These are phyloP conservation scores for Apotomis turbidana DNA, from an alignment of 2,888 invertebrate genomes.

Conservation along the genomic window DNA sequence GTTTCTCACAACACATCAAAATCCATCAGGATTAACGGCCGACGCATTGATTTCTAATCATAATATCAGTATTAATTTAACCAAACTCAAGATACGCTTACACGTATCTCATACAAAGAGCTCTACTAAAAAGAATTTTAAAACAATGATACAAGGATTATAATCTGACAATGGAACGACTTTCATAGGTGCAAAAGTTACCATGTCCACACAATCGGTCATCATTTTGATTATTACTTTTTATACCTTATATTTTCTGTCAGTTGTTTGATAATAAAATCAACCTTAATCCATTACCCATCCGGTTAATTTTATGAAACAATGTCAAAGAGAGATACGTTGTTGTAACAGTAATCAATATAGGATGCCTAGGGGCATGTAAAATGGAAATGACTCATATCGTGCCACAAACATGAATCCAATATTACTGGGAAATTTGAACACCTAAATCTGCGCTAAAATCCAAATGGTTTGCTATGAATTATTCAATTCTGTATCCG, in stretches of 20 bases:
- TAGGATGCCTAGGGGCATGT: conserved; percentile 8
- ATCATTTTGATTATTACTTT: neutral
- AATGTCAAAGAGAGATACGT: neutral
- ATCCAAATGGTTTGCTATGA: conserved; percentile 35
- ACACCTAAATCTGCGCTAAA: conserved; percentile 26
- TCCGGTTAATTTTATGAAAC: conserved; percentile 5
- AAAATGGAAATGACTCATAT: conserved; percentile 35
- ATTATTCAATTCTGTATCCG: conserved; percentile 25
- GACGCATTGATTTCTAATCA: conserved; percentile 28
- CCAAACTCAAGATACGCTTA: neutral
- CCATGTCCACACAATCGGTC: neutral
- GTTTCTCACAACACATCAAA: conserved; percentile 7
- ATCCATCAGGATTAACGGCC: conserved; percentile 23
- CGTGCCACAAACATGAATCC: conserved; percentile 27
- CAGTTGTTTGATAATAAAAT: neutral
- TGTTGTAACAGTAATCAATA: neutral
- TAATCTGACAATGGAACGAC: neutral
- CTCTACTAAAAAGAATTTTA: conserved; percentile 1
- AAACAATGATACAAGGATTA: neutral
- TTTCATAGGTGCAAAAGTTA: neutral
- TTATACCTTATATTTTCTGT: neutral
- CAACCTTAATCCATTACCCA: neutral
- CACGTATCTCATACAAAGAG: neutral
- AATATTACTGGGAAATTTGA: conserved; percentile 28
- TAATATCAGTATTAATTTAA: conserved; percentile 24